Evolutionary conservation across 2,797 vertebrate genomes (phyloP).

Genomic region (Acrossocheilus wenchowensis): DNA sequence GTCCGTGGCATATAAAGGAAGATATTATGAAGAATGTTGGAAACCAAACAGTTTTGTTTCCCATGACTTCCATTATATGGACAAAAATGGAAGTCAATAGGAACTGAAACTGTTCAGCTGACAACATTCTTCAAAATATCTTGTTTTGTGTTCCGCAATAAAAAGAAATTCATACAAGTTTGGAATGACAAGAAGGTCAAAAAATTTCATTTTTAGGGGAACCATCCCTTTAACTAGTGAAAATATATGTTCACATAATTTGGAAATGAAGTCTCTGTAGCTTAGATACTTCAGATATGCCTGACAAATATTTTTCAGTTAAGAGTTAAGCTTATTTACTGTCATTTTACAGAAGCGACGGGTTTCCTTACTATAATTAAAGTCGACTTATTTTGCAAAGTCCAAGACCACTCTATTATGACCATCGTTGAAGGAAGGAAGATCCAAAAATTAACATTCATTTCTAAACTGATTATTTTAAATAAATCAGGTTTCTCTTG

Average conservation of each 20-base stretch:
- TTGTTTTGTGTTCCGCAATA: too few species aligned
- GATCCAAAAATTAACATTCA: background rate
- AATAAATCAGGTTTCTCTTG: background rate
- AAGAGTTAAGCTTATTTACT: background rate
- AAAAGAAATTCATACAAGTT: too few species aligned
- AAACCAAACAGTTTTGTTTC: too few species aligned
- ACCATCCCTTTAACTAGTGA: background rate
- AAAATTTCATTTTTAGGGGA: too few species aligned
- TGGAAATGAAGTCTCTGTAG: background rate
- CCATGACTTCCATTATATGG: background rate
- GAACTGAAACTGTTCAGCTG: too few species aligned
- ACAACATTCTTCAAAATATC: too few species aligned
- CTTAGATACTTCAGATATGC: background rate
- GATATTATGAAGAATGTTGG: background rate
- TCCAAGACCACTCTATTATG: background rate
- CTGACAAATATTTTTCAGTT: background rate
- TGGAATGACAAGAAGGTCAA: too few species aligned
- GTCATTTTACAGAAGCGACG: background rate
- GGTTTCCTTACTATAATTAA: background rate
- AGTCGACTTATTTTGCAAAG: background rate
- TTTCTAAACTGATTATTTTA: background rate
- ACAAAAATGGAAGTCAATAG: background rate
- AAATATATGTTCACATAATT: background rate
- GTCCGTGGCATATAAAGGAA: background rate
- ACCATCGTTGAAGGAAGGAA: background rate